Evolutionary conservation across 2,113 vertebrate genomes (phyloP).

Genomic region (Amazona guildingii): DNA sequence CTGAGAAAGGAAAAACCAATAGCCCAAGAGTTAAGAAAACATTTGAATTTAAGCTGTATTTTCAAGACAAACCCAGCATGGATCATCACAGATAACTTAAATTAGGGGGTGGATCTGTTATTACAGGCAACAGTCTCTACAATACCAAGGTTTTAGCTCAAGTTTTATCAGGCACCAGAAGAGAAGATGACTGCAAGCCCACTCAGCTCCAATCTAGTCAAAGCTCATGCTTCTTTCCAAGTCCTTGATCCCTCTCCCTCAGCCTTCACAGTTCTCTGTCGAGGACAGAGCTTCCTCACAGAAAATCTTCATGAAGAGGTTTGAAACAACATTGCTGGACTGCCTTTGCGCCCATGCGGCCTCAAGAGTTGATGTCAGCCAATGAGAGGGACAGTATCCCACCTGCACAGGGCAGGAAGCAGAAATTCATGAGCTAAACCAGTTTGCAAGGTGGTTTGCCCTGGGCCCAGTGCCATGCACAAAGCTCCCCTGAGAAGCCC

Average conservation of each 20-base stretch:
- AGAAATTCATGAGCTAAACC: background rate
- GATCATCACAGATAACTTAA: background rate
- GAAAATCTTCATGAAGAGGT: background rate
- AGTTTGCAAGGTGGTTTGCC: background rate
- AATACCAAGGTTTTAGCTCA: background rate
- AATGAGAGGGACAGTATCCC: background rate
- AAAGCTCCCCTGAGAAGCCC: background rate
- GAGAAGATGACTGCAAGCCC: background rate
- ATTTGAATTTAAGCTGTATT: background rate
- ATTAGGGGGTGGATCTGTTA: background rate
- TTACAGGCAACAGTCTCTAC: background rate
- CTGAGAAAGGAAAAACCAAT: background rate
- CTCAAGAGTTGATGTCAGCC: background rate
- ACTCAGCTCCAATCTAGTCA: background rate
- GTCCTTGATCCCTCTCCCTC: background rate
- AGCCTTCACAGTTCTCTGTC: background rate
- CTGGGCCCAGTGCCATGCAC: fast-evolving
- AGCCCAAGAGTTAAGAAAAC: background rate
- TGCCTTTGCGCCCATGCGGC: background rate
- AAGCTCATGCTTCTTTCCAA: background rate
- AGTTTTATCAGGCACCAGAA: background rate
- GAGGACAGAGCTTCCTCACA: background rate
- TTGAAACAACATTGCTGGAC: background rate
- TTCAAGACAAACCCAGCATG: background rate
- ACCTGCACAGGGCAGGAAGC: background rate